A percentile compares a stretch with the other conserved stretches of the same genome.
Evolutionary conservation across 2,888 invertebrate species (phyloP).

Genomic region (Volucella inflata): DNA sequence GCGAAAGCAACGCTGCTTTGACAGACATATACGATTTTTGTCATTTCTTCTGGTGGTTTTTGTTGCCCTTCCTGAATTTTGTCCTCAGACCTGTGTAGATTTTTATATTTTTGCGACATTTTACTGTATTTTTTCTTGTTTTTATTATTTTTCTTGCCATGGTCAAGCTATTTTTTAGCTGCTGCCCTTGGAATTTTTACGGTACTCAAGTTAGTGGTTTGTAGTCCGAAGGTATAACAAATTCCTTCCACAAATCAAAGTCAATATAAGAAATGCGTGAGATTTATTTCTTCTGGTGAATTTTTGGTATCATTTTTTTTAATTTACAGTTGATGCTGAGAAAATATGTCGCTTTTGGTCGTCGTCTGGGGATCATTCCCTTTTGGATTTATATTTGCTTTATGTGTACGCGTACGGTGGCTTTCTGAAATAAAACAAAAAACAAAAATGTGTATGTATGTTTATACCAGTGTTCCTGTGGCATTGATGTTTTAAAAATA

Average conservation of each 20-base stretch:
- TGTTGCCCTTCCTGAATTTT: slow-evolving; percentile 31
- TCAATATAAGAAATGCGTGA: slow-evolving; percentile 75
- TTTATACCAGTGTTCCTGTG: too few species aligned
- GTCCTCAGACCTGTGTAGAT: slow-evolving; percentile 21
- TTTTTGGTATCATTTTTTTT: slow-evolving; percentile 60
- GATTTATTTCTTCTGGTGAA: slow-evolving; percentile 73
- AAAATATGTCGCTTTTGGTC: slow-evolving; percentile 69
- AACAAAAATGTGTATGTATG: too few species aligned
- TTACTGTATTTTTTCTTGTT: slow-evolving; percentile 4
- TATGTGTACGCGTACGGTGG: slow-evolving; percentile 10
- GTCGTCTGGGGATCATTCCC: slow-evolving; percentile 72
- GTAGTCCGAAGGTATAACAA: slow-evolving; percentile 63
- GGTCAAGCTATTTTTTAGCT: slow-evolving; percentile 48
- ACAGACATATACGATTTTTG: slow-evolving; percentile 73
- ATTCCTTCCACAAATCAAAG: slow-evolving; percentile 76
- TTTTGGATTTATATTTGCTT: slow-evolving; percentile 31
- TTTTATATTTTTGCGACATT: not conserved
- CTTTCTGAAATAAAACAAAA: too few species aligned
- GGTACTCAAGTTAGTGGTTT: slow-evolving; percentile 64
- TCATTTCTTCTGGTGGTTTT: slow-evolving; percentile 58
- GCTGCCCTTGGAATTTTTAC: slow-evolving; percentile 73
- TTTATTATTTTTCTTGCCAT: slow-evolving; percentile 47
- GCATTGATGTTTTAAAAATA: too few species aligned
- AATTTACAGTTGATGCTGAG: slow-evolving; percentile 71
- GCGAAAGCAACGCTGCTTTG: slow-evolving; percentile 73